phyloP scores from a whole-genome alignment of 2,797 vertebrate genomes.

The Bucorvus abyssinicus region DNA sequence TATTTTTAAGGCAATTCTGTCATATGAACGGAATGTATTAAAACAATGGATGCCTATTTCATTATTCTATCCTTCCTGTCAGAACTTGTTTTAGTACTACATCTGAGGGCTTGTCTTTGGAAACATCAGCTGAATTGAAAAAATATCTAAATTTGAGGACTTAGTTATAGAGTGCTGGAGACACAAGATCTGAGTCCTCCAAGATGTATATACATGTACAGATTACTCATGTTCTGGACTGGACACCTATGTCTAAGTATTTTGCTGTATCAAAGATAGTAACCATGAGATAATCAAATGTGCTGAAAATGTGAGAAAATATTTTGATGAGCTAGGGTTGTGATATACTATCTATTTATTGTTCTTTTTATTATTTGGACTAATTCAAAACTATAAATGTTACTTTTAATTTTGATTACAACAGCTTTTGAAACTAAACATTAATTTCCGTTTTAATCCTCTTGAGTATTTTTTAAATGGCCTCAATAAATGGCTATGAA shows the following conservation, averaged over 20 bases:
- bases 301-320: slow-evolving; percentile 7
- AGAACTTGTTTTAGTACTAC: slow-evolving; percentile 23
- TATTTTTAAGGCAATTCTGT: slow-evolving; percentile 44
- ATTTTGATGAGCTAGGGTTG: background rate
- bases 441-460: slow-evolving; percentile 25
- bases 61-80: slow-evolving; percentile 22
- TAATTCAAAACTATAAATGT: background rate
- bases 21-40: slow-evolving; percentile 37
- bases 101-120: background rate
- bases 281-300: background rate
- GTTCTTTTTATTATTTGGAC: background rate
- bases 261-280: background rate
- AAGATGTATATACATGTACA: fast-evolving
- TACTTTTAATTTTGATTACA: slow-evolving; percentile 13
- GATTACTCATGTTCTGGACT: background rate
- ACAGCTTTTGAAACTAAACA: background rate
- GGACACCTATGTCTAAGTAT: background rate
- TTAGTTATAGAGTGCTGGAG: background rate
- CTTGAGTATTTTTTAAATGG: slow-evolving; percentile 9
- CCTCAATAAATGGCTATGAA: background rate
- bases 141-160: slow-evolving; percentile 16
- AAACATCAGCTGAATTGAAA: background rate
- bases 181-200: background rate
- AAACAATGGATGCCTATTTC: slow-evolving; percentile 51
- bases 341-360: background rate